Base-by-base conservation (phyloP, 2,797 vertebrate species). In the Dermochelys coriacea region DNA sequence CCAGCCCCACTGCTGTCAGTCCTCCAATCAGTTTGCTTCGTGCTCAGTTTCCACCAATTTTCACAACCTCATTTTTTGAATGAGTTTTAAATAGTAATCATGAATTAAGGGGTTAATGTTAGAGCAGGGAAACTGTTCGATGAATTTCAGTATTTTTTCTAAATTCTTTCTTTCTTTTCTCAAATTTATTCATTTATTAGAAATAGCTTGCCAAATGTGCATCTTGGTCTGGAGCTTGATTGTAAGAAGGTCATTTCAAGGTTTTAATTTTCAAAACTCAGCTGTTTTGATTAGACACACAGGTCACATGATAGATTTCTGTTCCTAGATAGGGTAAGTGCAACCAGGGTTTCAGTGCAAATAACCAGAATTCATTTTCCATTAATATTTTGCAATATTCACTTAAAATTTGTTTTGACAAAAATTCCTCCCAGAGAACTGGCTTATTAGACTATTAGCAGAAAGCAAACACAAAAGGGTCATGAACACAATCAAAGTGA, bases 281-380 rank as follows among this genome's bases (percentile, higher is more conserved):
- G 82, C 71, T 93, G 80, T 82, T 95, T 95, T 86, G 47, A 37
- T 82, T 89, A 82, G 96, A 88, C 52, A 52, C 18, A 89, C 93
- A 86, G 92, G 34, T 88, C 77, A 91, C 57, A 18, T 59, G 90
- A 1, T 59, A 86, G 90, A 31, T 84, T 84, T 94, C 83, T 57
- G 83, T 83, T 64, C 81, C 21, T 25, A 61, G n/a, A 16, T 34
- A 11, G 21, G 29, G 31, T 41, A 89, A 71, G n/a, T n/a, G 61
- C 61, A 21, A 68, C 18, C n/a, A 71, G 57, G 84, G 37, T 94
- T 96, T 94, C 50, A 88, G 90, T 87, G 41, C 87, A 92, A 89
- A 93, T 80, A 88, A 2, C 37, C 89, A 85, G 54, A 95, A 94
- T 94, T 82, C 29, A 49, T 89, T 93, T 71, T 89, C 54, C 85